Conservation (phyloP, 2,888 invertebrate species). For the Netelia inedita region DNA sequence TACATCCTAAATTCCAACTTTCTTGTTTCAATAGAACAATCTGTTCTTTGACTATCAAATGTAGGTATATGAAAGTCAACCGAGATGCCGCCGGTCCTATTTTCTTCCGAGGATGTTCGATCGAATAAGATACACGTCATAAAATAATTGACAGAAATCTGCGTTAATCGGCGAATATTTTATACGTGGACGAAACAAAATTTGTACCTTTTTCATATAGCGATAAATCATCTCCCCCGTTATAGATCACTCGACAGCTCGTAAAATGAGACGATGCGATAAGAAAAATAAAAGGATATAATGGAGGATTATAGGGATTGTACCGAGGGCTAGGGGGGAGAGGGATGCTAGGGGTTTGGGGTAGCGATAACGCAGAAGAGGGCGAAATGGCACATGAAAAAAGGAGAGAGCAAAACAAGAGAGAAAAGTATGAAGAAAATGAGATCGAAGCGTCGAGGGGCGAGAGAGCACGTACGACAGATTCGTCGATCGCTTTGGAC, state of each 20-base stretch:
- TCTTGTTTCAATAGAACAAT: no score
- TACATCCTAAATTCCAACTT: no score
- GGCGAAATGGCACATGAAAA: slow-evolving; percentile 19
- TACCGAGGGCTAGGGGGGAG: neutral
- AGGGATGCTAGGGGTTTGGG: slow-evolving; percentile 2
- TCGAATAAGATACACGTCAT: no score
- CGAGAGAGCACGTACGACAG: slow-evolving; percentile 54
- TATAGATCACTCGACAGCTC: neutral
- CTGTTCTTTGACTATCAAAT: no score
- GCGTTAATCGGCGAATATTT: no score
- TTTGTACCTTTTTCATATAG: no score
- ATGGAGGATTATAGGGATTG: slow-evolving; percentile 11
- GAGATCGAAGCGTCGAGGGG: slow-evolving; percentile 24
- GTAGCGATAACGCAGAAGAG: slow-evolving; percentile 1
- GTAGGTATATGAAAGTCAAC: no score
- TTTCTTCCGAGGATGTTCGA: no score
- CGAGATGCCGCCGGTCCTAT: no score
- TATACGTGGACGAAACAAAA: no score
- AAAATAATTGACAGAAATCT: no score
- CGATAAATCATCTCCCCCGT: no score
- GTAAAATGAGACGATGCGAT: neutral
- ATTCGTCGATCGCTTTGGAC: slow-evolving; percentile 60
- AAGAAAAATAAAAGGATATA: slow-evolving; percentile 13
- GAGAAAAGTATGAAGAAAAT: slow-evolving; percentile 15
- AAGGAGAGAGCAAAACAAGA: neutral